Conservation (phyloP, 2,113 vertebrate genomes). For the Gymnobelideus leadbeateri region DNA sequence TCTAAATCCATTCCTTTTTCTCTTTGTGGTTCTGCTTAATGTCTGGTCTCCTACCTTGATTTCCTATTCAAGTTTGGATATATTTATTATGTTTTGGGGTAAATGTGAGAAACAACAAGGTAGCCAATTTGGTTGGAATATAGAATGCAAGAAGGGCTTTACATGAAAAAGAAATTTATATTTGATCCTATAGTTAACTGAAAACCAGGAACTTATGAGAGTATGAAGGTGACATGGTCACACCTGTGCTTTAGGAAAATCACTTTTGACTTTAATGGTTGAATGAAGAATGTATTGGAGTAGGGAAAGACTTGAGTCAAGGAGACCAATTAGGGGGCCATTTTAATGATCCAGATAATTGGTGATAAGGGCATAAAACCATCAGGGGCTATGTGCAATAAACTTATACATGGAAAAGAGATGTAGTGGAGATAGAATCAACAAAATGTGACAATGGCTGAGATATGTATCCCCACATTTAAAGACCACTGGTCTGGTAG, state of each 20-base stretch:
- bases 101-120: not conserved
- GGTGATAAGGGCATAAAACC: not conserved
- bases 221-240: not conserved
- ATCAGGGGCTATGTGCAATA: not conserved
- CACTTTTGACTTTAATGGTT: not conserved
- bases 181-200: not conserved
- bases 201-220: not conserved
- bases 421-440: not conserved
- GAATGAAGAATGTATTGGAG: not conserved
- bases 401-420: not conserved
- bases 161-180: not conserved
- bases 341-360: not conserved
- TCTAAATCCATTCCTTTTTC: not conserved
- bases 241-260: not conserved
- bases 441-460: not conserved
- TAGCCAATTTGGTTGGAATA: not conserved
- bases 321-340: not conserved
- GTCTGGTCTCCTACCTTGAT: not conserved
- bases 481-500: not conserved
- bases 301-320: not conserved
- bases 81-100: not conserved
- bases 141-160: not conserved
- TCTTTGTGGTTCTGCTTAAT: not conserved
- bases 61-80: not conserved
- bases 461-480: not conserved